These are phyloP conservation scores for Oreohelix idahoensis DNA, from an alignment of 1,140 invertebrate species.

Conservation along the genomic window DNA sequence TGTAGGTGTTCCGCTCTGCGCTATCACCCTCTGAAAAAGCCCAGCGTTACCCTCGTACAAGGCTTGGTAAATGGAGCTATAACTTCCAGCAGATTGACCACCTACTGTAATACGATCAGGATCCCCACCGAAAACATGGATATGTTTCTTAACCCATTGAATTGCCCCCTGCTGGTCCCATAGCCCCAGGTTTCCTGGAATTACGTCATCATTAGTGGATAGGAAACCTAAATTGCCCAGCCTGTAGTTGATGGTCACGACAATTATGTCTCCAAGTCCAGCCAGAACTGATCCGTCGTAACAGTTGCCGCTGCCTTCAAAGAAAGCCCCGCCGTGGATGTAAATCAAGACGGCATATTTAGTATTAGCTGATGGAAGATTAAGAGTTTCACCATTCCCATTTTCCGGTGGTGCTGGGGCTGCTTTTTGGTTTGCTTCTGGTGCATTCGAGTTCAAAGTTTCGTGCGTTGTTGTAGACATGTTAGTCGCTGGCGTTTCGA, in stretches of 20 bases:
- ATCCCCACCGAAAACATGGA: slow-evolving; percentile 59
- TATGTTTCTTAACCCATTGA: slow-evolving; percentile 78
- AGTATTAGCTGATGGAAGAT: neutral
- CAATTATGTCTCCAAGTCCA: slow-evolving; percentile 66
- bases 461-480: neutral
- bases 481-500: neutral
- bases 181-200: slow-evolving; percentile 76
- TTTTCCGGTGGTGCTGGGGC: neutral
- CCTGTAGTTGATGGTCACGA: slow-evolving; percentile 76
- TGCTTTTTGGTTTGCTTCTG: neutral
- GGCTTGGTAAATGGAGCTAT: neutral
- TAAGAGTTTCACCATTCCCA: neutral
- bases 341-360: slow-evolving; percentile 20
- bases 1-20: slow-evolving; percentile 1
- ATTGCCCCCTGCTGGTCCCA: slow-evolving; percentile 93
- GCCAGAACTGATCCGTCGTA: neutral
- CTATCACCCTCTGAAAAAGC: slow-evolving; percentile 15
- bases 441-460: neutral
- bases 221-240: slow-evolving; percentile 72
- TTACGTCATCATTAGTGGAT: slow-evolving; percentile 35
- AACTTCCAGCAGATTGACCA: slow-evolving; percentile 56
- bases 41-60: neutral
- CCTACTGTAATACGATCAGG: slow-evolving; percentile 53
- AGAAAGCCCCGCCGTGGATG: neutral
- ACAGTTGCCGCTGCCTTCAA: neutral